phyloP scores from a whole-genome alignment of 2,113 vertebrate species.

The Tachysurus vachellii region DNA sequence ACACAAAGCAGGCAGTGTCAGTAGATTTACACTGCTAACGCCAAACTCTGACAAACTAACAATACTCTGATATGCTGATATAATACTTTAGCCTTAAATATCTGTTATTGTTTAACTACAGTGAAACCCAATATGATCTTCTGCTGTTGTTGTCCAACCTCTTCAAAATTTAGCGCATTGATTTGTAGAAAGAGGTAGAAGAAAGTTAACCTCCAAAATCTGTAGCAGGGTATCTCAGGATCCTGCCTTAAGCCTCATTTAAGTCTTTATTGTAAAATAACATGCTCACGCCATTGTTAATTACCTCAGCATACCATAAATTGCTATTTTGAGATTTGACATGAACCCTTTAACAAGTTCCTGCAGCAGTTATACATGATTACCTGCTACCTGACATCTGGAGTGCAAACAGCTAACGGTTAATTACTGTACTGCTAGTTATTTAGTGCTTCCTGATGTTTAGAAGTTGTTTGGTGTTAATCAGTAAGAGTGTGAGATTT shows the following conservation, averaged over 20 bases:
- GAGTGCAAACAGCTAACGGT: neutral
- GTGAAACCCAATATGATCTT: too few relatives aligned
- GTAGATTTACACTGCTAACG: too few relatives aligned
- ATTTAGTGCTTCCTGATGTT: neutral
- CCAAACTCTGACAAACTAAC: too few relatives aligned
- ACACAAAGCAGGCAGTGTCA: too few relatives aligned
- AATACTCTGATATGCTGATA: too few relatives aligned
- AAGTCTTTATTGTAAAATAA: neutral
- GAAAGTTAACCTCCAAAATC: neutral
- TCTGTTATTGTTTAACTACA: too few relatives aligned
- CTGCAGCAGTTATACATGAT: neutral
- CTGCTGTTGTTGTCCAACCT: neutral
- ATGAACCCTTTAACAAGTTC: neutral
- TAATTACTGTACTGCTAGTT: neutral
- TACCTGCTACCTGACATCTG: neutral
- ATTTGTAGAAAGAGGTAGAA: neutral
- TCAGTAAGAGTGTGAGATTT: neutral
- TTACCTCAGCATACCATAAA: neutral
- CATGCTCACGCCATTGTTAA: neutral
- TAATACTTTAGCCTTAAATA: too few relatives aligned
- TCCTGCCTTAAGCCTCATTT: neutral
- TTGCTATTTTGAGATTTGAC: neutral
- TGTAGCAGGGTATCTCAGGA: neutral
- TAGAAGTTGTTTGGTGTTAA: neutral
- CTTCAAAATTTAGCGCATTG: neutral